Evolutionary conservation across 2,888 invertebrate genomes (phyloP), one percentile per base, ranked within the genome.

Genomic region (Marasmarcha lunaedactyla): DNA sequence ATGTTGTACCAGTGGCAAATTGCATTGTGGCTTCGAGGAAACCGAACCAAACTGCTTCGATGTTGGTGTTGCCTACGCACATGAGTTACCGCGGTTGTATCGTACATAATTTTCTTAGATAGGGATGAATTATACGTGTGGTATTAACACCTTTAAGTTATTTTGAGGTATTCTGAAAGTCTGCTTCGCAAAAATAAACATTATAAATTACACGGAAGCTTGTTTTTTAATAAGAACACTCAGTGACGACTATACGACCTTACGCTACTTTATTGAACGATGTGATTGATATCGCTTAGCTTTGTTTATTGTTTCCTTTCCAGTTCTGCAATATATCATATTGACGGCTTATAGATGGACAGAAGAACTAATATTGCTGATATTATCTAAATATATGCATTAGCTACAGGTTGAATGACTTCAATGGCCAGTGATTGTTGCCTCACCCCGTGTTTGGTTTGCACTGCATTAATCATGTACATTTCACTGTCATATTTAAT

Each of bases 1-100:
- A 57, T 20, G 20, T 63, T 57, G 55, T 52, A 58, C 61, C 49
- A 49, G 55, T 52, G 49, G 64, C 52, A 78, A 76, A 77, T 79
- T 77, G 62, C 64, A 52, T 71, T 79, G 76, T 57, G 74, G 74
- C 73, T 72, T 68, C 59, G 67, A 65, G 54, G 56, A 61, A 61
- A 61, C 71, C 63, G 58, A 60, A 60, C 57, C 57, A 52, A 63
- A 60, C 51, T 53, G 62, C 57, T 50, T 44, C 42, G 49, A 30
- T 30, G 10, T 30, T 46, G 50, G 52, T 54, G 47, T 48, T 47
- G 43, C 40, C 49, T 41, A 38, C 43, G 40, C 39, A 42, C 11
- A 30, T 30, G 6, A 3, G 30, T 11, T 37, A 37, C 35, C 14
- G 12, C 39, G 26, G 42, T 42, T 30, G 40, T 46, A 48, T 52